A percentile compares a stretch with the other conserved stretches of the same genome.
Evolutionary conservation across 2,888 invertebrate genomes (phyloP).

Genomic region (Salticus scenicus): DNA sequence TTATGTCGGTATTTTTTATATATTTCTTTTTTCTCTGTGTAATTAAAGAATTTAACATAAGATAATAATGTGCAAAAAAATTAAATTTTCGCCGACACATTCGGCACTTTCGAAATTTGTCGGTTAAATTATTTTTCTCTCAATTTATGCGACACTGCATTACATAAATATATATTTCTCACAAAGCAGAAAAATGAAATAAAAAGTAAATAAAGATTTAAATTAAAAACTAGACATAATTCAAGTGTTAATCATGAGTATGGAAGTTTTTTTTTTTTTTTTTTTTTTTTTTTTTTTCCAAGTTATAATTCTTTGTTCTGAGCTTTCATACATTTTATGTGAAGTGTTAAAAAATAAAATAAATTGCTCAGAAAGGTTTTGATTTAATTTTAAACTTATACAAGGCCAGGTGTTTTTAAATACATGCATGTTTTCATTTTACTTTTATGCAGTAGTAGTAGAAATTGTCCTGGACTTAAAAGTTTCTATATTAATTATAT

Average conservation of each 20-base stretch:
- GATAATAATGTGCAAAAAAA: slow-evolving; percentile 51
- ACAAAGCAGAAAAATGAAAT: neutral
- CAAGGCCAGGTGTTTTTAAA: too few species aligned
- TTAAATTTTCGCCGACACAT: neutral
- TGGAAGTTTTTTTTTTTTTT: neutral
- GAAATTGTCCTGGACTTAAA: too few species aligned
- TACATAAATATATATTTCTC: slow-evolving; percentile 1
- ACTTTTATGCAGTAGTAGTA: too few species aligned
- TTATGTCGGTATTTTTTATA: neutral
- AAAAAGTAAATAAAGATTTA: neutral
- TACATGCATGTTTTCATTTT: too few species aligned
- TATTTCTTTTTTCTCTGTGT: slow-evolving; percentile 48
- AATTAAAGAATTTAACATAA: slow-evolving; percentile 65
- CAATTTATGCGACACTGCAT: slow-evolving; percentile 32
- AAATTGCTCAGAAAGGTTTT: neutral
- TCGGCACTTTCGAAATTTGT: slow-evolving; percentile 6
- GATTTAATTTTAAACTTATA: neutral
- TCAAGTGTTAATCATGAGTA: slow-evolving; percentile 1
- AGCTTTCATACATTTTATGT: neutral
- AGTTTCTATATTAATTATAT: too few species aligned
- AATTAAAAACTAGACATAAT: slow-evolving; percentile 11
- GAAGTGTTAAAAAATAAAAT: neutral
- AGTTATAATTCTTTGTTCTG: neutral
- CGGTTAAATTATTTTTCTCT: slow-evolving; percentile 40
- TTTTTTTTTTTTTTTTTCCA: neutral